Percentiles rank a stretch among this genome's conserved stretches.
These are phyloP conservation scores for Erebia palarica DNA, from an alignment of 2,888 invertebrate species.

Conservation along the genomic window DNA sequence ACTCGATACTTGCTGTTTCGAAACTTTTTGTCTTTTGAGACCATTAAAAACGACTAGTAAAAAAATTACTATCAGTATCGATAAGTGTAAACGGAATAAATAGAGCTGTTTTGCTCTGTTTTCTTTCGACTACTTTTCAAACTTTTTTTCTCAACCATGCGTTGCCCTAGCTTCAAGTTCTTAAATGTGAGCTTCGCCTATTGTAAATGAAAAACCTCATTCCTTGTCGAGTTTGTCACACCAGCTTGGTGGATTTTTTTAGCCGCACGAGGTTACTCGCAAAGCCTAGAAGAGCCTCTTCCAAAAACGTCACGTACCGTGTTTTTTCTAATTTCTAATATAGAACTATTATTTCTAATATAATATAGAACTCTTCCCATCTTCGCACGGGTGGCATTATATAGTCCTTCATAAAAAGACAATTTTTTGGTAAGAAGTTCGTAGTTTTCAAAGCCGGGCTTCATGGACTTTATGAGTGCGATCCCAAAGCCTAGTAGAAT, in stretches of 20 bases:
- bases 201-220: background rate
- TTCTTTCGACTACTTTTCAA: background rate
- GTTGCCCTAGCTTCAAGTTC: no score
- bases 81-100: background rate
- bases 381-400: background rate
- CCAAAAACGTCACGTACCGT: background rate
- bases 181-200: background rate
- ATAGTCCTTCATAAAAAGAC: no score
- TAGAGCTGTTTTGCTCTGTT: background rate
- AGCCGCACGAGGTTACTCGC: background rate
- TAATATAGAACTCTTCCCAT: background rate
- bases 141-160: background rate
- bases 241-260: no score
- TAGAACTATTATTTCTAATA: background rate
- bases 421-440: no score
- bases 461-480: background rate
- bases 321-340: background rate
- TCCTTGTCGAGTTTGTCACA: background rate
- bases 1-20: background rate
- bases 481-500: background rate
- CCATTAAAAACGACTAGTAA: no score
- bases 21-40: conserved; percentile 5
- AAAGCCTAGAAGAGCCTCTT: background rate
- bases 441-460: background rate
- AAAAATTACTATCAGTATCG: background rate